A percentile compares a stretch with the other conserved stretches of the same genome.
phyloP scores from a whole-genome alignment of 2,888 invertebrate genomes.

The Drosophila niveifrons region DNA sequence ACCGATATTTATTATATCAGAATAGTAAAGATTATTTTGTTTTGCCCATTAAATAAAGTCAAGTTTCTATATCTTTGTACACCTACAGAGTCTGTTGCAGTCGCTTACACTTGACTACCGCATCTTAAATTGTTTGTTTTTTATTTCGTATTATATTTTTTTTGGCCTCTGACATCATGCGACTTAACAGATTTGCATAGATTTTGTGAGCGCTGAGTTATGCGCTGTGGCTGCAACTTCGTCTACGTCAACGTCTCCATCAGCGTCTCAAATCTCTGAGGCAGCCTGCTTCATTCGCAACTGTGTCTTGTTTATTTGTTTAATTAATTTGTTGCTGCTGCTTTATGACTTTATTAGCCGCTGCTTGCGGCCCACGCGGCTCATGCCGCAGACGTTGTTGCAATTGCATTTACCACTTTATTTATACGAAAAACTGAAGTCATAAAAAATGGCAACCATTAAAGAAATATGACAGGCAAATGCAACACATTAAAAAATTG shows the following conservation, averaged over 20 bases:
- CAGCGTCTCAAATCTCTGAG: conserved; percentile 18
- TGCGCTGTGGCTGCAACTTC: conserved; percentile 27
- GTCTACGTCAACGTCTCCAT: conserved; percentile 2
- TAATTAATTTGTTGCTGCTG: conserved; percentile 73
- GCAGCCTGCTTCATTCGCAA: conserved; percentile 10
- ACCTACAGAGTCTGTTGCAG: background rate
- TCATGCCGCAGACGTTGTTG: conserved; percentile 25
- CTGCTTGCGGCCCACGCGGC: conserved; percentile 60
- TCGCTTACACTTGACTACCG: background rate
- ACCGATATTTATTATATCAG: too few relatives aligned
- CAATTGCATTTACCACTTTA: conserved; percentile 55
- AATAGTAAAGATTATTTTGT: too few relatives aligned
- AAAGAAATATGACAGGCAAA: conserved; percentile 52
- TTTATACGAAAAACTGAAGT: conserved; percentile 54
- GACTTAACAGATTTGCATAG: conserved; percentile 69
- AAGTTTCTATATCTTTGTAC: too few relatives aligned
- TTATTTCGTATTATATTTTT: conserved; percentile 6
- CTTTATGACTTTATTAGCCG: conserved; percentile 70
- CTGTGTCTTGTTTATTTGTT: conserved; percentile 61
- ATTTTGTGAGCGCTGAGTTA: conserved; percentile 32
- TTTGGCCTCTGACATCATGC: conserved; percentile 72
- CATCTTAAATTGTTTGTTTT: conserved; percentile 5
- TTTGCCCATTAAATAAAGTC: too few relatives aligned
- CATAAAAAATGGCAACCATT: conserved; percentile 69
- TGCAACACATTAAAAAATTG: conserved; percentile 69